A percentile compares a stretch with the other conserved stretches of the same genome.
Conservation (phyloP, 2,797 vertebrate species). For the Cyclura pinguis region DNA sequence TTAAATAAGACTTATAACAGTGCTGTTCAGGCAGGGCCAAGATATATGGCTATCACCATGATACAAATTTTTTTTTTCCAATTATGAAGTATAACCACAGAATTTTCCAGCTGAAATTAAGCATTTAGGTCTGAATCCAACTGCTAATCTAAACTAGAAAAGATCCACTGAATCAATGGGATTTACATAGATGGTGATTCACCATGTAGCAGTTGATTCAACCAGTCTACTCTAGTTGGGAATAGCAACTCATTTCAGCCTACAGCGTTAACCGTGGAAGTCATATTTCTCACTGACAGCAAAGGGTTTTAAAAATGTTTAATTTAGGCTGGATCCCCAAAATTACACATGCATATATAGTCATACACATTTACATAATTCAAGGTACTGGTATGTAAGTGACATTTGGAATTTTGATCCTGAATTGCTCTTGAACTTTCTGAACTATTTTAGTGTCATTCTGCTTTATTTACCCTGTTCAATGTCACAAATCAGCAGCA, state of each 20-base stretch:
- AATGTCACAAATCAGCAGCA: not conserved
- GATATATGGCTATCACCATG: not conserved
- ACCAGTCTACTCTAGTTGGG: no score
- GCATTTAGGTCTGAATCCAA: no score
- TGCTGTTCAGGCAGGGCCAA: no score
- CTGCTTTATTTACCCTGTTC: constrained; percentile 26
- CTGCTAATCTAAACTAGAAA: no score
- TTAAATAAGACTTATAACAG: not conserved
- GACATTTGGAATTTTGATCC: not conserved
- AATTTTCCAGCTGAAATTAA: not conserved
- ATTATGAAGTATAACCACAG: not conserved
- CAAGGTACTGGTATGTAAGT: not conserved
- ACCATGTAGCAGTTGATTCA: no score
- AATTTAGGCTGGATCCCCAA: not conserved
- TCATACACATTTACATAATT: no score
- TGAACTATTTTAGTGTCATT: not conserved
- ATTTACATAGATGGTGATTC: no score
- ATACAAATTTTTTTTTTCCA: not conserved
- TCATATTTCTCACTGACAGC: not conserved
- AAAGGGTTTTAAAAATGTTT: not conserved
- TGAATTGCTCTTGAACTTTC: not conserved
- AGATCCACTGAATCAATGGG: no score
- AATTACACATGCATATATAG: constrained; percentile 26
- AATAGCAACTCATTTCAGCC: no score
- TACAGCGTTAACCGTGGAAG: not conserved